Evolutionary conservation across 1,140 invertebrate genomes (phyloP), one percentile per base, ranked within the genome.

Genomic region (Drosophila melanica): DNA sequence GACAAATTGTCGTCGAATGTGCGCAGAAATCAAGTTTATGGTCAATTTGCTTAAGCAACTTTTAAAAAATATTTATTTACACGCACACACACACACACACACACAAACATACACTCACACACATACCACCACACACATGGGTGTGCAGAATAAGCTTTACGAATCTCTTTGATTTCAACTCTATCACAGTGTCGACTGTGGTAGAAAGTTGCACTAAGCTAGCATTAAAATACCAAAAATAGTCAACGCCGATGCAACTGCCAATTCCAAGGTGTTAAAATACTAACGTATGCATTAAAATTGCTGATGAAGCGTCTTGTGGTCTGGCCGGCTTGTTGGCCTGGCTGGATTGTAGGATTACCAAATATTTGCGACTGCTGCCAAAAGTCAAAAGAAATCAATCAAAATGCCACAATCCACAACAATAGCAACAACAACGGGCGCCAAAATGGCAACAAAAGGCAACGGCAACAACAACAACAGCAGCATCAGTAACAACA

Each of bases 371-470:
- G 79, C 73, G 79, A 86, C 79, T 89, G 77, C 68, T 75, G 77
- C 77, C 85, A 81, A 89, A 89, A 89, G 84, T 89, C 79, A 89
- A 80, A 89, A 89, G 84, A 89, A 89, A 89, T 89, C 84, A 89
- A 89, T 89, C 84, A 89, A 89, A 89, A 89, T 89, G 84, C 84
- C 84, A 89, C 80, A 89, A 89, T 89, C 84, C 80, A 89, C 84
- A 77, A 87, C 81, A 79, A 75, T 35, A 53, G 59, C 64, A 68
- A 37, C 27, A 64, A 51, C 63, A 68, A 39, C 63, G 58, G 62
- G 27, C 64, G 57, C 11, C 59, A 72, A 20, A 44, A 57, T n/a
- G 44, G 71, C 71, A 60, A 72, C 42, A 75, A 75, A 76, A 47
- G 65, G 16, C 71, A 68, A 53, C 54, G 35, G 48, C 54, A 51